Evolutionary conservation across 2,113 vertebrate species (phyloP).

Genomic region (Gorsachius goisagi): DNA sequence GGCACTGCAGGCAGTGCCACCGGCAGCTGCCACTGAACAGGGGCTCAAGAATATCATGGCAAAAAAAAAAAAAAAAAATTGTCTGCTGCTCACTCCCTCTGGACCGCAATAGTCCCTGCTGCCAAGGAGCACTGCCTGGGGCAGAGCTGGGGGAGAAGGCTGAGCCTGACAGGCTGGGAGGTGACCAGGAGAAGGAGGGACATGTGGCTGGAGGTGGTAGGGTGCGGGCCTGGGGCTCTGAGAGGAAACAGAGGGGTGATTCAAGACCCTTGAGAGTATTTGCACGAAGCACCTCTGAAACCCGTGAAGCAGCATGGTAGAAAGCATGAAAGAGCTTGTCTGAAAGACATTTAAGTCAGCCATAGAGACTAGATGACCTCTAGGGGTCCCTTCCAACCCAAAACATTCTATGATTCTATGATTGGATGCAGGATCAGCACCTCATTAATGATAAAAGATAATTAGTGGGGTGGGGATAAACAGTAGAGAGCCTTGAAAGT

Average conservation of each 20-base stretch:
- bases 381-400: no score
- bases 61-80: background rate
- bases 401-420: no score
- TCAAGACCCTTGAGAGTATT: rapidly evolving
- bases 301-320: background rate
- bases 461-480: background rate
- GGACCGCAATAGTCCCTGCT: rapidly evolving
- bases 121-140: background rate
- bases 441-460: background rate
- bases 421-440: background rate
- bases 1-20: background rate
- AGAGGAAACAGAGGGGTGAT: background rate
- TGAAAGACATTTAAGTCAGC: background rate
- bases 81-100: background rate
- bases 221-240: background rate
- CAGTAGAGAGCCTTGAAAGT: background rate
- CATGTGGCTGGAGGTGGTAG: background rate
- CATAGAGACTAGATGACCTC: background rate
- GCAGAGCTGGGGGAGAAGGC: background rate
- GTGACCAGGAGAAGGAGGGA: background rate
- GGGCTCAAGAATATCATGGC: background rate
- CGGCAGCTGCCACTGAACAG: background rate
- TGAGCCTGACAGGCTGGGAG: background rate
- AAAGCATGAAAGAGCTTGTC: background rate
- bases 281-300: background rate